A percentile compares a stretch with the other conserved stretches of the same genome.
Conservation (phyloP, 1,140 invertebrate genomes). For the Drosophila watanabei region DNA sequence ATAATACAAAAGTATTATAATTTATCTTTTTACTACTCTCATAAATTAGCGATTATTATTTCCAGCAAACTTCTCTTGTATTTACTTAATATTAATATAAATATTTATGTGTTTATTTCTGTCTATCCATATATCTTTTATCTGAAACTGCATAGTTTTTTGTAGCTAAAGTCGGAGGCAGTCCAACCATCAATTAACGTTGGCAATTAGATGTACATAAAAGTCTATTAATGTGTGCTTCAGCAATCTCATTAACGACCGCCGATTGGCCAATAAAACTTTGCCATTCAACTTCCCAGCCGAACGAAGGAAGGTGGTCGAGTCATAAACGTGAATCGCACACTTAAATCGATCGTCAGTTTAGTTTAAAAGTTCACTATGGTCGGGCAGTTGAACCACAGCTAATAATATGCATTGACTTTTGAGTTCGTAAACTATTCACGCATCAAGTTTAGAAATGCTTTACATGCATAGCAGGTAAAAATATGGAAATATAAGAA, state of each 20-base stretch:
- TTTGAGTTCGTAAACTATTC: conserved; percentile 31
- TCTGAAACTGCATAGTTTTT: background rate
- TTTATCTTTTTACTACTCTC: background rate
- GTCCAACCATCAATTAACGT: conserved; percentile 30
- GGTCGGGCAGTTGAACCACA: background rate
- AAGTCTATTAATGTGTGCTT: conserved; percentile 34
- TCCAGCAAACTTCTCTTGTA: background rate
- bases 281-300: conserved; percentile 48
- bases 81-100: background rate
- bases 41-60: conserved; percentile 3
- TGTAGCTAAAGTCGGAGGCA: background rate
- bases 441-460: conserved; percentile 12
- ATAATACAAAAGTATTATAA: background rate
- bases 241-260: conserved; percentile 54
- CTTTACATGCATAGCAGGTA: conserved; percentile 21
- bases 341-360: conserved; percentile 34
- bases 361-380: conserved; percentile 16
- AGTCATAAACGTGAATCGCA: conserved; percentile 57
- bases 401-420: conserved; percentile 53
- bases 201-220: conserved; percentile 53
- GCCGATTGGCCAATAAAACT: conserved; percentile 68
- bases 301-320: conserved; percentile 31
- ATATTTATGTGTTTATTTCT: background rate
- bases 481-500: background rate
- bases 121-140: background rate